Conservation (phyloP, 2,888 invertebrate genomes). For the Athetis lepigone region DNA sequence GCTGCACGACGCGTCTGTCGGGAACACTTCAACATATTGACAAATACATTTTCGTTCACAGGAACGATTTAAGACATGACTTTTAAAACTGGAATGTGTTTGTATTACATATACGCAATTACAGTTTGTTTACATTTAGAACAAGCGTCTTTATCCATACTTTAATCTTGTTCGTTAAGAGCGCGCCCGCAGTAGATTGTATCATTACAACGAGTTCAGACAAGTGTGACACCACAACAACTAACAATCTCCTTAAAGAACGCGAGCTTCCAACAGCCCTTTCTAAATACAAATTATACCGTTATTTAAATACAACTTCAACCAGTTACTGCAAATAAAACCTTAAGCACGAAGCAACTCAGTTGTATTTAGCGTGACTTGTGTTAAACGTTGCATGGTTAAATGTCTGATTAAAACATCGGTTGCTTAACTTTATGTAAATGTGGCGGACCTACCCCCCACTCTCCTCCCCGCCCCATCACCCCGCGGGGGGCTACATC, state of each 20-base stretch:
- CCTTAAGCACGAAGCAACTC: not conserved
- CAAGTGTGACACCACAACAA: not conserved
- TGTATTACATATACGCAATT: not conserved
- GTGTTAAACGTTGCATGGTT: constrained; percentile 9
- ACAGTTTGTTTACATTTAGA: not conserved
- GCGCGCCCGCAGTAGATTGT: not conserved
- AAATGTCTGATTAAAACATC: constrained; percentile 35
- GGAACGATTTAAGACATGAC: not conserved
- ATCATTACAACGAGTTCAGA: not conserved
- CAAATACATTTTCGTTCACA: not conserved
- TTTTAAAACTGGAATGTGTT: not conserved
- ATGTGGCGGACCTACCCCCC: not conserved
- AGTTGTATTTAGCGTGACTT: constrained; percentile 2
- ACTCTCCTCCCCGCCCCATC: not conserved
- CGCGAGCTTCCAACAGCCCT: not conserved
- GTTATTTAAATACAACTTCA: constrained; percentile 8
- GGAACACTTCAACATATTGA: not conserved
- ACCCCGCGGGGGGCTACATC: not conserved
- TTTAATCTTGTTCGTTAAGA: not conserved
- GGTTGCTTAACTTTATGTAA: constrained; percentile 24
- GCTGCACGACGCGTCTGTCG: constrained; percentile 16
- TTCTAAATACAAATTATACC: constrained; percentile 25
- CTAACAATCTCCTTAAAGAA: constrained; percentile 1
- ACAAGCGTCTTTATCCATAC: no score
- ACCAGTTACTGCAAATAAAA: not conserved